Percentiles rank a stretch among this genome's conserved stretches.
Evolutionary conservation across 2,113 vertebrate genomes (phyloP).

Genomic region (Cichladusa arquata): DNA sequence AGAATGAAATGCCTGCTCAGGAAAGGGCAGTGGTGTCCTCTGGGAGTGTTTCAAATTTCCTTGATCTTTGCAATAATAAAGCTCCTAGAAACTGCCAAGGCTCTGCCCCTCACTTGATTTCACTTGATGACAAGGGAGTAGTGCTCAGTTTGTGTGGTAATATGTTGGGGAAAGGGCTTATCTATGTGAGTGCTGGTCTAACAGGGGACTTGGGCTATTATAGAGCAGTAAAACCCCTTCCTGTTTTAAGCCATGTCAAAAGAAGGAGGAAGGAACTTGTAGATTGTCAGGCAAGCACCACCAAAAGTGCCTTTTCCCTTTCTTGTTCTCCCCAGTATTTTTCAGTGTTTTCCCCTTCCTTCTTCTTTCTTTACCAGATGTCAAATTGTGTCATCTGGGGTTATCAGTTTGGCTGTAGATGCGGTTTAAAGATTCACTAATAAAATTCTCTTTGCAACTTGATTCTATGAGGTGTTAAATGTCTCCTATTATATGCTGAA

Average conservation of each 20-base stretch:
- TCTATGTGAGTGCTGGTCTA: fast-evolving
- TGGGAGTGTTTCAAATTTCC: background rate
- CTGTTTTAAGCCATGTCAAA: background rate
- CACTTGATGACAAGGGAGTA: background rate
- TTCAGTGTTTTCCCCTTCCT: background rate
- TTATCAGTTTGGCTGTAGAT: background rate
- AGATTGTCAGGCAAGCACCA: background rate
- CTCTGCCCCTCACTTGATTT: background rate
- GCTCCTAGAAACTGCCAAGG: background rate
- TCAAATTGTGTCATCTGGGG: background rate
- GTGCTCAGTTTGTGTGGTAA: background rate
- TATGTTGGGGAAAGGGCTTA: background rate
- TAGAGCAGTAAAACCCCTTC: background rate
- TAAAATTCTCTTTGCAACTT: background rate
- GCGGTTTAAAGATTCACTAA: background rate
- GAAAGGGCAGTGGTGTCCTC: background rate
- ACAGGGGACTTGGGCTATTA: background rate
- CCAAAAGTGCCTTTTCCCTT: background rate
- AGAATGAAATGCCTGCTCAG: background rate
- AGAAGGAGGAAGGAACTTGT: background rate
- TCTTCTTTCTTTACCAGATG: background rate
- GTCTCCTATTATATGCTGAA: background rate
- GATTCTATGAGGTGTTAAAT: background rate
- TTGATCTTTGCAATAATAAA: background rate
- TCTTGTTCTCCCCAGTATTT: background rate